Base-by-base conservation (phyloP, 2,888 invertebrate species). In the Ctena decussata region DNA sequence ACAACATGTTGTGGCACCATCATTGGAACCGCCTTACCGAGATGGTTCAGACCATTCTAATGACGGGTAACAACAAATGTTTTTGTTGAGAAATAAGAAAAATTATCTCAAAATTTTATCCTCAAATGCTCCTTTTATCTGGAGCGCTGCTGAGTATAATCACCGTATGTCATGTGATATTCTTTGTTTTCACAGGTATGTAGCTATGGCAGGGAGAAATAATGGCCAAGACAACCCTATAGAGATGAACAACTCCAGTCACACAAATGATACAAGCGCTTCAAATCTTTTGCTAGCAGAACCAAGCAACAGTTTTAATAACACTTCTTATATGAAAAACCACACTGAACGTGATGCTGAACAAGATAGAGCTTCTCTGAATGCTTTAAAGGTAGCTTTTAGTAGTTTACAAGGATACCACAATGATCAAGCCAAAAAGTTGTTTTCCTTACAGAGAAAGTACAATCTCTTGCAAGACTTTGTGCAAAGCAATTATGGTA, bases 361-460 rank as follows among this genome's bases (percentile, higher is more conserved):
- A 5, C 32, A 65, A n/a, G 70, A 81, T 60, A 80, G 24, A 18
- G 91, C 85, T 8, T 87, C 92, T 2, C 69, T 89, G 30, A 91
- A 90, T 83, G 93, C 92, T 15, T 82, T 93, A 18, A 86, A 89
- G 69, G 89, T 89, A 8, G 93, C 92, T n/a, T 92, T 91, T 77
- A 78, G 72, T 12, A 87, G 90, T 60, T 80, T 93, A 74, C 91
- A 92, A 73, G 89, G 90, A 76, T 87, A 90, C n/a, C 88, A 89
- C 72, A 91, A 91, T 85, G 91, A 90, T 27, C 60, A 83, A 49
- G 77, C 78, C 11, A 80, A 53, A 44, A 79, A 78, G 32, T 30
- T 69, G 24, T 79, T 82, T 27, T 57, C 85, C 15, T 24, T 57
- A 37, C 76, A 84, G 24, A 78, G 35, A 77, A 77, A 85, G 57